phyloP scores from a whole-genome alignment of 2,113 vertebrate species.

The Elachura formosa region DNA sequence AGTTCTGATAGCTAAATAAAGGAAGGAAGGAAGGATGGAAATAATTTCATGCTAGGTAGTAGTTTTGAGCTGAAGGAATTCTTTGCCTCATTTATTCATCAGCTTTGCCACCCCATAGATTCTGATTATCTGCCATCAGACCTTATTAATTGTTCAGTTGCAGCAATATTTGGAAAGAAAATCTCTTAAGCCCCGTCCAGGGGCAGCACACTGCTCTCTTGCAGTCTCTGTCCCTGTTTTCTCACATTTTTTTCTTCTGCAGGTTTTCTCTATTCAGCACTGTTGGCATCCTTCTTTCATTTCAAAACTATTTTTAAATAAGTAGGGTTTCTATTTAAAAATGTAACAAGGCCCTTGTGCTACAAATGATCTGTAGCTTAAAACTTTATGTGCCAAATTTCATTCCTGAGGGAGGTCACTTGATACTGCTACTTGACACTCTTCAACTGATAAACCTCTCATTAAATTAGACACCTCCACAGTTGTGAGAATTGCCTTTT shows the following conservation, averaged over 20 bases:
- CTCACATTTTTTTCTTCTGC: background rate
- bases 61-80: background rate
- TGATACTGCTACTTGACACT: background rate
- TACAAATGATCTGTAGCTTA: background rate
- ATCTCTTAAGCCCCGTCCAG: background rate
- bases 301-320: background rate
- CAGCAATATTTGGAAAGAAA: background rate
- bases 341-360: background rate
- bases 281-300: background rate
- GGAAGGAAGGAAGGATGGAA: background rate
- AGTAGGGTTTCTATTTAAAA: background rate
- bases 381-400: background rate
- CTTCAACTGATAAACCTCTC: slow-evolving; percentile 11
- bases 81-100: background rate
- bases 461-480: slow-evolving; percentile 40
- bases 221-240: background rate
- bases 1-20: background rate
- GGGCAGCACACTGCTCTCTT: background rate
- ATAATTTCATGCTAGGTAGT: background rate
- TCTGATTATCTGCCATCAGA: background rate
- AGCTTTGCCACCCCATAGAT: background rate
- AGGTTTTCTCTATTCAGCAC: background rate
- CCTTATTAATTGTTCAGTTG: background rate
- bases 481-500: slow-evolving; percentile 16
- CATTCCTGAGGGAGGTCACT: background rate